A percentile compares a stretch with the other conserved stretches of the same genome.
Conservation (phyloP, 2,113 vertebrate species). For the Sinocyclocheilus anophthalmus region DNA sequence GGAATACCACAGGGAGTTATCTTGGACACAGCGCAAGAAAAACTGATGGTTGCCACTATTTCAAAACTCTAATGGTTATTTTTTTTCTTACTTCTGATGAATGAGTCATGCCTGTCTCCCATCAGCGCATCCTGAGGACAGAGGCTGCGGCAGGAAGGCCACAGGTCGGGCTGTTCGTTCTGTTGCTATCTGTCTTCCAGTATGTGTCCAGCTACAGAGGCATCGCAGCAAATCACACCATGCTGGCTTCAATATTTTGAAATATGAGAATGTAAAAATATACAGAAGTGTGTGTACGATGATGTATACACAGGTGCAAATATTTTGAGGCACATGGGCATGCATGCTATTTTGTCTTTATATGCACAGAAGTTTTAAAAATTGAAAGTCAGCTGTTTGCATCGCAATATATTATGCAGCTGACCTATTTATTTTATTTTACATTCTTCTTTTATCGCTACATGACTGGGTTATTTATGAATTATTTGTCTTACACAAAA, state of each 20-base stretch:
- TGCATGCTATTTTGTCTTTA: neutral
- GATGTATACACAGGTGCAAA: neutral
- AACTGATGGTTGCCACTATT: constrained; percentile 17
- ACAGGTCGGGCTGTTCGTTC: neutral
- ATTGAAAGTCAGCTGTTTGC: neutral
- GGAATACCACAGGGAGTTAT: constrained; percentile 23
- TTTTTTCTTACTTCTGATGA: constrained; percentile 25
- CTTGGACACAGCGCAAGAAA: neutral
- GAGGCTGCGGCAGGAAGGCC: neutral
- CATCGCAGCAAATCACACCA: neutral
- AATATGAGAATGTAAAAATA: constrained; percentile 22
- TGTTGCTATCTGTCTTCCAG: neutral
- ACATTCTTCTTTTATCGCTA: neutral
- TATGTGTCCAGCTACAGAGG: constrained; percentile 11
- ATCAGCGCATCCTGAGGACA: constrained; percentile 23
- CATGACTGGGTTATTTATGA: neutral
- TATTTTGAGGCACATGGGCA: neutral
- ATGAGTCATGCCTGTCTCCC: constrained; percentile 35
- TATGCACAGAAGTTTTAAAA: neutral
- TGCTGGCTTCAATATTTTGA: neutral
- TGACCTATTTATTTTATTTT: neutral
- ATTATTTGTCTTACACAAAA: neutral
- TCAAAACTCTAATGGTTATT: constrained; percentile 33
- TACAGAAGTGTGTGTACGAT: neutral
- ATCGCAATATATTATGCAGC: neutral